Conservation (phyloP, 2,797 vertebrate species). For the Lycodopsis pacificus region DNA sequence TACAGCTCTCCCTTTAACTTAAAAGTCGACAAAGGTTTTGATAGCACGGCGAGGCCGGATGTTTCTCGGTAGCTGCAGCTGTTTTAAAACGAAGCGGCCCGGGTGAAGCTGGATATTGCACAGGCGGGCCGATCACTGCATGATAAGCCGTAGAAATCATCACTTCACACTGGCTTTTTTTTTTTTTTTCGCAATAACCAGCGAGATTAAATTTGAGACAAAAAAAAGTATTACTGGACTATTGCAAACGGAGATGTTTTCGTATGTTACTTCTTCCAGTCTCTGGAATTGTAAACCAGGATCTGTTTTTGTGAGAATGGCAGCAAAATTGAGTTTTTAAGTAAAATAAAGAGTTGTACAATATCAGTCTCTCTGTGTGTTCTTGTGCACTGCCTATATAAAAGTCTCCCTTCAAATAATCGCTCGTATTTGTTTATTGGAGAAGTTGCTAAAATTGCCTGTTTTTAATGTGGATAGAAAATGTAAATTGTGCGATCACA, state of each 20-base stretch:
- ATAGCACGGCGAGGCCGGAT: conserved; percentile 84
- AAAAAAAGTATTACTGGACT: conserved; percentile 75
- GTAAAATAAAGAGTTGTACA: conserved; percentile 86
- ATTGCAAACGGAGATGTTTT: conserved; percentile 65
- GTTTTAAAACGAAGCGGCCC: conserved; percentile 60
- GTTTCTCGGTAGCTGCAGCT: conserved; percentile 73
- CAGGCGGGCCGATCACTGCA: conserved; percentile 78
- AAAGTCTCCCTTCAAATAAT: not conserved
- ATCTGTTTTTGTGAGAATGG: conserved; percentile 77
- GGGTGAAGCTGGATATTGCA: conserved; percentile 64
- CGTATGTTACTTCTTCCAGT: conserved; percentile 72
- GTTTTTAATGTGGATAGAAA: not conserved
- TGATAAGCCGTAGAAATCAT: conserved; percentile 78
- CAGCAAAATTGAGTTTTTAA: conserved; percentile 86
- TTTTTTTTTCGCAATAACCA: conserved; percentile 75
- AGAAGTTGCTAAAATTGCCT: not conserved
- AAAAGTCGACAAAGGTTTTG: conserved; percentile 63
- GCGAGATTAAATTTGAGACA: conserved; percentile 74
- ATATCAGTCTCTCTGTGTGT: conserved; percentile 45
- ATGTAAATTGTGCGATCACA: not conserved
- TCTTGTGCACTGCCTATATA: not conserved
- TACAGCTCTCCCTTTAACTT: conserved; percentile 79
- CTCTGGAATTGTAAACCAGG: conserved; percentile 80
- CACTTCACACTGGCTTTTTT: conserved; percentile 66
- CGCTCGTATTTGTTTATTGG: not conserved